Evolutionary conservation across 2,888 invertebrate species (phyloP), one percentile per base, ranked within the genome.

Genomic region (Coelinius sp.): DNA sequence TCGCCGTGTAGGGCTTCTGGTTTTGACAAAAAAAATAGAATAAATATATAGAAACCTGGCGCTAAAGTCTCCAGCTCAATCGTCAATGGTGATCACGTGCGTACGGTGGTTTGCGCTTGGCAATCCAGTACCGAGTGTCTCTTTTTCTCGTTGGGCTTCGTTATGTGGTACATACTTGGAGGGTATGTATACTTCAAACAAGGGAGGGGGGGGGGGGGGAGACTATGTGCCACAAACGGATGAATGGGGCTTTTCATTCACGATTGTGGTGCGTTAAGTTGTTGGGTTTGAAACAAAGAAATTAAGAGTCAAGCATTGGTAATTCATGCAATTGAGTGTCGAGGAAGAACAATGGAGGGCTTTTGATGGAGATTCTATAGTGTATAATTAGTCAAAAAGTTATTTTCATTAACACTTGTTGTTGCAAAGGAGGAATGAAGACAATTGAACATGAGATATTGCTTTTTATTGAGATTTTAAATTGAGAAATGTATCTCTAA

Each of bases 51-150:
- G 59, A 17, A 59, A 59, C 64, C 76, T 70, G 79, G 79, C 82
- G 80, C 78, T 79, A 75, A 63, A 31, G 71, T 71, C 77, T 73
- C 69, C 44, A 65, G 70, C 71, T 67, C 77, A 76, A 83, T 84
- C 80, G 77, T 83, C 84, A 83, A 84, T 84, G 84, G 81, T 79
- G 80, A 77, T 83, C 83, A 83, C 84, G 84, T 81, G 82, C 80
- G 75, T 75, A 66, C 75, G 44, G 25, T 17, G 52, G 17, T 59
- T 63, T 41, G 24, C 35, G 14, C 49, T 41, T 14, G 46, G 12
- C 17, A 44, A 41, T 62, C 27, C 68, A 63, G 38, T 63, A 63
- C 24, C 63, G 27, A 35, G 59, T 63, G 22, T 41, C 24, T 63
- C 35, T 62, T 31, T 59, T 31, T 27, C 59, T 38, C 17, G 1